A percentile compares a stretch with the other conserved stretches of the same genome.
Conservation (phyloP, 2,113 vertebrate genomes). For the Hippocampus comes region DNA sequence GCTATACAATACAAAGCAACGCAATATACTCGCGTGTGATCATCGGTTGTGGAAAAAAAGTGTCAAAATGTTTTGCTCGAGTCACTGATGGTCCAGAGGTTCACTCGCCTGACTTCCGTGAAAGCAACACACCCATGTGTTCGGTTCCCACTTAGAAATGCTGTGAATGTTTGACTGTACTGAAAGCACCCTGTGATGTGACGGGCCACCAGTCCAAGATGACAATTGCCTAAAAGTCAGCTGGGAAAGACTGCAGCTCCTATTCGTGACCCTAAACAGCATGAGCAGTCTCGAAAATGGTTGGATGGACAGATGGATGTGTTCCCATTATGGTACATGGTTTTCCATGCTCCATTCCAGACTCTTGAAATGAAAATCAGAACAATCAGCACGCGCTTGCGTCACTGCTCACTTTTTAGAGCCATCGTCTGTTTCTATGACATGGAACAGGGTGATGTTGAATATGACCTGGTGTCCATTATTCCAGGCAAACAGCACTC, state of each 20-base stretch:
- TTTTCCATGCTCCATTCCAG: constrained; percentile 43
- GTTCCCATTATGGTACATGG: constrained; percentile 24
- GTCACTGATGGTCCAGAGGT: background rate
- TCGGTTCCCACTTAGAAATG: background rate
- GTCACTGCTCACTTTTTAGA: constrained; percentile 69
- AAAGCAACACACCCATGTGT: background rate
- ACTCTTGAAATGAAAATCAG: constrained; percentile 35
- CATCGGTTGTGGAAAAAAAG: constrained; percentile 46
- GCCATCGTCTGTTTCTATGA: constrained; percentile 96
- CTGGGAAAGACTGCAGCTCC: background rate
- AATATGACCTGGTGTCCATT: constrained; percentile 98
- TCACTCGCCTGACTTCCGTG: background rate
- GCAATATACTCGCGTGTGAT: constrained; percentile 36
- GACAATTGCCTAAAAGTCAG: background rate
- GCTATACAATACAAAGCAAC: background rate
- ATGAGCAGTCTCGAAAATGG: background rate
- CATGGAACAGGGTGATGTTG: constrained; percentile 95
- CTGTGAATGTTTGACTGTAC: background rate
- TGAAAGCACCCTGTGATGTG: too few species aligned
- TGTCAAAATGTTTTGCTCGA: constrained; percentile 9
- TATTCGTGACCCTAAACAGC: too few species aligned
- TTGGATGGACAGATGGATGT: background rate
- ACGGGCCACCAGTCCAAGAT: too few species aligned
- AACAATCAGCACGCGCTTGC: constrained; percentile 31
- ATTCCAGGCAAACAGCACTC: constrained; percentile 97